These are phyloP conservation scores for Pachyseris speciosa DNA, from an alignment of 64 coral and sea anemone genomes.

Conservation along the genomic window DNA sequence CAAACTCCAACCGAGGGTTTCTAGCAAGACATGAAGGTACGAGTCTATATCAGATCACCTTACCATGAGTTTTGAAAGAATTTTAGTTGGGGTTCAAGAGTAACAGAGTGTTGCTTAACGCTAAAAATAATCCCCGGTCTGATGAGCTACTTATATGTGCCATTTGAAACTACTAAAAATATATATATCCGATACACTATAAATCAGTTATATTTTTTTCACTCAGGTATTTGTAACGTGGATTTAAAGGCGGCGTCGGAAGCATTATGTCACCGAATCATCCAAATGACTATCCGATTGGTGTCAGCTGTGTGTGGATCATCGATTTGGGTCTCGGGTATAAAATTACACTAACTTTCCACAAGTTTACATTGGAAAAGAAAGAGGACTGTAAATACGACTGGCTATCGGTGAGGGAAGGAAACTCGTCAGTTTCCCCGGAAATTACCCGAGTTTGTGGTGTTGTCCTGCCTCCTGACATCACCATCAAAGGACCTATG, in stretches of 20 bases:
- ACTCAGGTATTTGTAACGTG: constrained; percentile 26
- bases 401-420: constrained; percentile 26
- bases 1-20: not conserved
- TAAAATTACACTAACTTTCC: constrained; percentile 58
- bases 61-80: not conserved
- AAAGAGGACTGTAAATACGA: constrained; percentile 49
- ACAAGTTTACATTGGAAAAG: constrained; percentile 56
- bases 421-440: not conserved
- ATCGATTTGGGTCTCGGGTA: constrained; percentile 66
- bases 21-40: not conserved
- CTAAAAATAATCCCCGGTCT: not conserved
- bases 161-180: too few relatives aligned
- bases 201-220: not conserved
- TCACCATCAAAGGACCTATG: constrained; percentile 68
- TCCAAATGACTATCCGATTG: constrained; percentile 44
- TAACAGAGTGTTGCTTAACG: not conserved
- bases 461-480: not conserved
- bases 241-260: not conserved
- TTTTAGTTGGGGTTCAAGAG: not conserved
- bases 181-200: too few relatives aligned
- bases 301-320: constrained; percentile 44
- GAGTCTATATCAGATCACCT: not conserved
- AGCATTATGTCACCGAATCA: constrained; percentile 61
- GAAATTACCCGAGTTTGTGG: constrained; percentile 22
- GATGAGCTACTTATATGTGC: not conserved